A percentile compares a stretch with the other conserved stretches of the same genome.
These are phyloP conservation scores for Catocala sponsa DNA, from an alignment of 2,888 invertebrate genomes.

Conservation along the genomic window DNA sequence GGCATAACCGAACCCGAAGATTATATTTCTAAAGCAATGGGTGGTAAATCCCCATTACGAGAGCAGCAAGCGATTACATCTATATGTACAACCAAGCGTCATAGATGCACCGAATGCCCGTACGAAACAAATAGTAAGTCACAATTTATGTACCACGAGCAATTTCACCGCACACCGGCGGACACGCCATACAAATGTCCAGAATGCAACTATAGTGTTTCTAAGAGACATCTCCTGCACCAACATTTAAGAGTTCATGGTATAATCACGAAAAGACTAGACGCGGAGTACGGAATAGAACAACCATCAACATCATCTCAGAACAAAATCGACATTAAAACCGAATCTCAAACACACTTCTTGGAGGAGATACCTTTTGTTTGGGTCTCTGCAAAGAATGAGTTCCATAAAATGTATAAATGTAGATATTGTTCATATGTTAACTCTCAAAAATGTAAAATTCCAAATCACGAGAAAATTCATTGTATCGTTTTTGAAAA, in stretches of 20 bases:
- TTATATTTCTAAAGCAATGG: constrained; percentile 82
- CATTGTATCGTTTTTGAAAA: constrained; percentile 88
- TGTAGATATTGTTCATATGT: constrained; percentile 95
- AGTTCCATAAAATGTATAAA: constrained; percentile 94
- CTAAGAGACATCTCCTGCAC: constrained; percentile 93
- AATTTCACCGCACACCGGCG: constrained; percentile 92
- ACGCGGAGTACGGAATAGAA: constrained; percentile 79
- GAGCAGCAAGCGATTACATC: constrained; percentile 54
- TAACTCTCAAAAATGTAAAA: constrained; percentile 93
- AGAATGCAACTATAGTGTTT: constrained; percentile 94
- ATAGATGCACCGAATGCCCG: constrained; percentile 94
- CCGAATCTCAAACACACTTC: constrained; percentile 67
- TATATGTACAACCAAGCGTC: constrained; percentile 88
- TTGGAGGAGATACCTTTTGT: constrained; percentile 90
- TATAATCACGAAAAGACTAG: constrained; percentile 80
- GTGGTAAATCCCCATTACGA: constrained; percentile 69
- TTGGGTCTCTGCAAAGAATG: constrained; percentile 92
- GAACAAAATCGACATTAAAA: constrained; percentile 58
- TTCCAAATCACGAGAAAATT: constrained; percentile 95
- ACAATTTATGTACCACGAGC: constrained; percentile 95
- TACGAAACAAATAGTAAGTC: constrained; percentile 95
- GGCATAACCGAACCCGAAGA: constrained; percentile 89
- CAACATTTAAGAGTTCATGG: constrained; percentile 94
- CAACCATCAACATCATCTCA: constrained; percentile 55
- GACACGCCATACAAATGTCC: constrained; percentile 94